These are phyloP conservation scores for Prionailurus bengalensis DNA, from an alignment of 2,113 vertebrate species.

Conservation along the genomic window DNA sequence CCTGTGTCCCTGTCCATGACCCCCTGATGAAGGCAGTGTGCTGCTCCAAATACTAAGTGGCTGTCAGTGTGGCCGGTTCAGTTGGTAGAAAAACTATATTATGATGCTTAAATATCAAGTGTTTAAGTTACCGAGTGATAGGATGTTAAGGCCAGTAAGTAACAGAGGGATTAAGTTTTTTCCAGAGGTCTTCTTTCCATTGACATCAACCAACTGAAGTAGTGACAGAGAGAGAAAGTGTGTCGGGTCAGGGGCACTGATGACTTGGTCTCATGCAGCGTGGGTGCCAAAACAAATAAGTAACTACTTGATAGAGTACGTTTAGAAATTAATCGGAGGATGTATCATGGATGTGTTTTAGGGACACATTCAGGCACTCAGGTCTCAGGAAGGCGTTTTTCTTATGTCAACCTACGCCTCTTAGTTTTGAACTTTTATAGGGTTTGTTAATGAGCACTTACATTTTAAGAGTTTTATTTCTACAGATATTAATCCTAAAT, in stretches of 20 bases:
- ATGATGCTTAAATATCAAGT: not conserved
- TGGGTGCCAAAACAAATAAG: not conserved
- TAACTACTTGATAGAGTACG: not conserved
- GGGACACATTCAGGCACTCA: not conserved
- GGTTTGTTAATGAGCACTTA: not conserved
- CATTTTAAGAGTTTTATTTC: not conserved
- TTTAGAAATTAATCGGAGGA: not conserved
- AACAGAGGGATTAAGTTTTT: not conserved
- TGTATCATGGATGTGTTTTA: not conserved
- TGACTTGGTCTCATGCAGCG: not conserved
- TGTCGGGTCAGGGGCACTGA: not conserved
- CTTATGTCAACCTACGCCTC: not conserved
- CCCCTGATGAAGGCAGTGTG: fast-evolving
- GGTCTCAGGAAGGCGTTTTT: not conserved
- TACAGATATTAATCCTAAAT: constrained; percentile 27
- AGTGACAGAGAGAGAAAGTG: not conserved
- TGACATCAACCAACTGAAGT: not conserved
- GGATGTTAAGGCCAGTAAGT: not conserved
- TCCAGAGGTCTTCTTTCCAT: not conserved
- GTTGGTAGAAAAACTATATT: not conserved
- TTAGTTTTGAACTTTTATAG: not conserved
- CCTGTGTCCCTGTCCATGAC: not conserved
- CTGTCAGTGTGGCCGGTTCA: fast-evolving
- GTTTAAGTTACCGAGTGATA: not conserved
- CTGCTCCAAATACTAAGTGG: not conserved